These are phyloP conservation scores for Euwallacea fornicatus DNA, from an alignment of 1,140 invertebrate species.

Conservation along the genomic window DNA sequence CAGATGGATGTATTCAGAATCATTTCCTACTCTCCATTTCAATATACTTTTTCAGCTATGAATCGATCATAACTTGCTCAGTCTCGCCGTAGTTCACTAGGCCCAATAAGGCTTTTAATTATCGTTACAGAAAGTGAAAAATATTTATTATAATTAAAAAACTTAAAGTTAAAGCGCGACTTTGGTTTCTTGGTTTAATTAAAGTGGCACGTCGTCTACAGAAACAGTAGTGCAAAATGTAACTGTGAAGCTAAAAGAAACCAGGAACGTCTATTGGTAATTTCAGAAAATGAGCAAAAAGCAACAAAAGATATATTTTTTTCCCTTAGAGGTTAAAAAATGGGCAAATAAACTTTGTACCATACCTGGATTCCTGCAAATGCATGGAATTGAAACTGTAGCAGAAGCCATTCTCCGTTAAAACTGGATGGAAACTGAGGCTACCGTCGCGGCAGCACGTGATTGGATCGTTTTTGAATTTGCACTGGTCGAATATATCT, in stretches of 20 bases:
- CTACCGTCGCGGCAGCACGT: constrained; percentile 49
- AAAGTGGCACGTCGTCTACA: neutral
- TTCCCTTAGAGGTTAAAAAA: neutral
- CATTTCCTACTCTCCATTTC: too few species aligned
- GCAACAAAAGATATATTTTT: too few species aligned
- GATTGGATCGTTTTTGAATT: constrained; percentile 63
- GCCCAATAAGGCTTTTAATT: neutral
- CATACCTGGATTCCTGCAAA: constrained; percentile 50
- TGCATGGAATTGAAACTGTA: constrained; percentile 68
- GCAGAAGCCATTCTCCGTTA: constrained; percentile 72
- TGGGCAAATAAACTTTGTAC: neutral
- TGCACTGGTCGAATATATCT: constrained; percentile 60
- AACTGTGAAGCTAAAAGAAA: neutral
- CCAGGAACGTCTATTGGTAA: neutral
- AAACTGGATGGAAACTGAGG: constrained; percentile 61
- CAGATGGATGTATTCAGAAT: too few species aligned
- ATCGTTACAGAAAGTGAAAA: neutral
- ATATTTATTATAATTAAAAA: constrained; percentile 8
- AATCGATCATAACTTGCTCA: neutral
- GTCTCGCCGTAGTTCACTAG: neutral
- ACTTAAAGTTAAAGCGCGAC: neutral
- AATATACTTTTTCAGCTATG: too few species aligned
- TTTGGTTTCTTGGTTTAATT: neutral
- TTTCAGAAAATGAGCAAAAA: too few species aligned
- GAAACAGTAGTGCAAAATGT: neutral